Evolutionary conservation across 2,113 vertebrate species (phyloP).

Genomic region (Oryzias curvinotus): DNA sequence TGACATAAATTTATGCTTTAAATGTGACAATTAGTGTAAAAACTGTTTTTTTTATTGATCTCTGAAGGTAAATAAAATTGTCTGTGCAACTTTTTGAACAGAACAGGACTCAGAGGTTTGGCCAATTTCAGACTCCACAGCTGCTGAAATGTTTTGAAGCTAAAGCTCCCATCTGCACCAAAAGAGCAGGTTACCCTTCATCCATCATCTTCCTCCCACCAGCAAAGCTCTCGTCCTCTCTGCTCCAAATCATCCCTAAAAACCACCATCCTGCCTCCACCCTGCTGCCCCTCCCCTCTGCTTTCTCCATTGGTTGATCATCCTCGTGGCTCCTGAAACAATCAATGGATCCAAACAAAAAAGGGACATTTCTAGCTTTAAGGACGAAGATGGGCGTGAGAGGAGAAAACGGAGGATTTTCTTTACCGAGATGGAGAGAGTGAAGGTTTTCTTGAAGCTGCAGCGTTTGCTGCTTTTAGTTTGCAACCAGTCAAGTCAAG

Average conservation of each 20-base stretch:
- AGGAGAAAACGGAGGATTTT: conserved; percentile 31
- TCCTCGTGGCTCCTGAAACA: conserved; percentile 66
- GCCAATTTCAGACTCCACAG: conserved; percentile 20
- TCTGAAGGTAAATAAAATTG: no score
- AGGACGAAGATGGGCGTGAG: conserved; percentile 79
- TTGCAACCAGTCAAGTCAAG: conserved; percentile 59
- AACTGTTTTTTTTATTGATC: no score
- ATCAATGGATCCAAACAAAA: background rate
- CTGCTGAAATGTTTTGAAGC: conserved; percentile 24
- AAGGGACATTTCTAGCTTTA: conserved; percentile 69
- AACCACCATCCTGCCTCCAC: conserved; percentile 4
- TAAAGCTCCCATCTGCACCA: conserved; percentile 46
- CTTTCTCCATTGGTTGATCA: conserved; percentile 54
- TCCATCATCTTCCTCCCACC: conserved; percentile 31
- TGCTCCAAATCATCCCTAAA: conserved; percentile 9
- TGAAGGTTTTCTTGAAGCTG: conserved; percentile 12
- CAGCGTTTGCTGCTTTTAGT: conserved; percentile 50
- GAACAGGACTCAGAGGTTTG: no score
- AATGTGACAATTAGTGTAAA: no score
- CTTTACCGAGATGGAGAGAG: conserved; percentile 19
- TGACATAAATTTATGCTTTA: no score
- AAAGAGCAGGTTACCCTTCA: conserved; percentile 40
- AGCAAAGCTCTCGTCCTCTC: conserved; percentile 16
- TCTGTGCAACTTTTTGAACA: no score
- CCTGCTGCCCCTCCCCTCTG: conserved; percentile 2